Evolutionary conservation across 2,797 vertebrate species (phyloP), one percentile per base, ranked within the genome.

Genomic region (Hapalemur alaotrensis): DNA sequence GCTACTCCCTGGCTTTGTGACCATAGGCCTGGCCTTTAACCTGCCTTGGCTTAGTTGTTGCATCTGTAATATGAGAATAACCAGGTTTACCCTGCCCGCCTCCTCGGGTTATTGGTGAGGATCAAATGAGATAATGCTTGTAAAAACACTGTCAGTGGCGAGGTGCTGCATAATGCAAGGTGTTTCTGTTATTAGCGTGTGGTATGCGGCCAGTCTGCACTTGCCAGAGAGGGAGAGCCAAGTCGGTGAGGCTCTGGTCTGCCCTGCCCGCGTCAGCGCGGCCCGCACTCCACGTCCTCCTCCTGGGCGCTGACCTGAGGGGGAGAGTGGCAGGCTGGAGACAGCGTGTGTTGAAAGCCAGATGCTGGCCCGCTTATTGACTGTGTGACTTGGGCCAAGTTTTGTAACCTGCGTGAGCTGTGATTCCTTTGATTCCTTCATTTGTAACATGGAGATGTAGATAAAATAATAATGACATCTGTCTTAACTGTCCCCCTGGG

Each of bases 171-270:
- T 54, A 38, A 50, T 13, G 20, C 82, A 85, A 91, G 48, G 89
- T 95, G 57, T 54, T 87, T 82, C 84, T 95, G 85, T 70, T 83
- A 86, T 61, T 83, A 54, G 79, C 30, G 25, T 89, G 96, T 87
- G 95, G 97, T 91, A 78, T 76, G 73, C 52, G 83, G 86, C 96
- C 75, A 46, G 94, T 96, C 69, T 61, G 86, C 89, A 89, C 96
- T 79, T 95, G 96, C 94, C 38, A 2, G 69, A 86, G 75, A 89
- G 5, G 65, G 11, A 92, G n/a, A 95, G 92, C 79, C 59, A 13
- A 88, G 81, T 41, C 43, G 9, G 79, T 10, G 67, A 87, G 2
- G 82, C 25, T 89, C 84, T 59, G 41, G 65, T 81, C 70, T 6
- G 57, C 13, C 30, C 90, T 90, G 88, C 46, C 57, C 79, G 59